Base-by-base conservation (phyloP, 1,140 invertebrate genomes). In the Lucilia sericata region DNA sequence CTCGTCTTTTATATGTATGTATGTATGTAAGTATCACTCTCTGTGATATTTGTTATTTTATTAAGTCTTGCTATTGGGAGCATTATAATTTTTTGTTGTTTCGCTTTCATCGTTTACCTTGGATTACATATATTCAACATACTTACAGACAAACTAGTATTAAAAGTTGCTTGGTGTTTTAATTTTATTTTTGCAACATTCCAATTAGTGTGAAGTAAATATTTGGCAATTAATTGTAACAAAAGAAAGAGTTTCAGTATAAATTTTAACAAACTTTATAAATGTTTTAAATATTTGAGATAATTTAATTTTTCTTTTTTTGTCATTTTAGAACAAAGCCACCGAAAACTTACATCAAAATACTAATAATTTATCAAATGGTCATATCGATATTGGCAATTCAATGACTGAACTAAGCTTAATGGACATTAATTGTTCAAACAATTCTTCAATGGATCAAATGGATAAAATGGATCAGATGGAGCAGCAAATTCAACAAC, bases 381-480 rank as follows among this genome's bases (percentile, higher is more conserved):
- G 42, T 49, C 76, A 80, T 25, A 80, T 80, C 47, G 47, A 80
- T 21, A 21, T 42, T 14, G 76, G 42, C 76, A 80, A 17, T n/a
- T 80, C 76, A 49, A 80, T 80, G 47, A 80, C 42, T 17, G 42
- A 80, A 80, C 76, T 80, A 19, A 49, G 49, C 21, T 51, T 80
- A 12, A 80, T 80, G 76, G 76, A 80, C 12, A 80, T 51, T 51
- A 51, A 19, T 25, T 80, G 76, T 80, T 80, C 55, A 60, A 82
- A 74, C 36, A 82, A 82, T 30, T 74, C 82, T 4, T 70, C 65
- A 34, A 82, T 70, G 30, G 51, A 70, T 82, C 82, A 74, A 55
- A 82, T 82, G 82, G 65, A 82, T 21, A 42, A 82, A 65, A 82
- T 55, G 55, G 80, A 51, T 51, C 47, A 82, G 42, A 49, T 65